A percentile compares a stretch with the other conserved stretches of the same genome.
Evolutionary conservation across 2,113 vertebrate genomes (phyloP).

Genomic region (Coreoperca whiteheadi): DNA sequence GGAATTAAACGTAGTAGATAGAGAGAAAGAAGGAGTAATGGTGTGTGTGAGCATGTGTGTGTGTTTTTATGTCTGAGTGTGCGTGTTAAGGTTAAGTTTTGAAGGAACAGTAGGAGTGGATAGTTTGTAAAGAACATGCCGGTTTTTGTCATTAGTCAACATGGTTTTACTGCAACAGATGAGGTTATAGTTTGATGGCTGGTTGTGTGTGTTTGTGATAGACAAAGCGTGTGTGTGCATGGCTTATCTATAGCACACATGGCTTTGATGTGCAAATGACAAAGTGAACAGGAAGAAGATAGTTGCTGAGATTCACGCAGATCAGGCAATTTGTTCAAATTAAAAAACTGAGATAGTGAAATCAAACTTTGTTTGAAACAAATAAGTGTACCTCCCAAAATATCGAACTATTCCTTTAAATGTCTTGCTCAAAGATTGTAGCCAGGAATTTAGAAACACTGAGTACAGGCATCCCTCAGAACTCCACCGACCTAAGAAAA

Average conservation of each 20-base stretch:
- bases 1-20: constrained; percentile 83
- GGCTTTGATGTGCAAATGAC: constrained; percentile 59
- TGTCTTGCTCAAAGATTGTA: not conserved
- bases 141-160: constrained; percentile 57
- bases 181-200: constrained; percentile 49
- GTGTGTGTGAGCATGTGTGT: constrained; percentile 77
- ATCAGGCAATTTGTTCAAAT: constrained; percentile 27
- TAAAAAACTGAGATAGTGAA: constrained; percentile 46
- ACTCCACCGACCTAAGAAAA: not conserved
- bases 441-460: not conserved
- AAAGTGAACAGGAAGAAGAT: constrained; percentile 36
- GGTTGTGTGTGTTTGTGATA: constrained; percentile 52
- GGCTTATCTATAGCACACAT: constrained; percentile 56
- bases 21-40: constrained; percentile 82
- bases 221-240: constrained; percentile 28
- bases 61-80: constrained; percentile 35
- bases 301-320: constrained; percentile 38
- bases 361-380: constrained; percentile 7
- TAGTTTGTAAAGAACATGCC: constrained; percentile 53
- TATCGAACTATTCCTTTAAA: not conserved
- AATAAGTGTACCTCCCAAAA: not conserved
- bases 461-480: no score
- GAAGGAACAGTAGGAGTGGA: constrained; percentile 54
- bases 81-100: constrained; percentile 61
- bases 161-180: constrained; percentile 60